phyloP scores from a whole-genome alignment of 1,140 invertebrate genomes.

The Diachasmimorpha longicaudata region DNA sequence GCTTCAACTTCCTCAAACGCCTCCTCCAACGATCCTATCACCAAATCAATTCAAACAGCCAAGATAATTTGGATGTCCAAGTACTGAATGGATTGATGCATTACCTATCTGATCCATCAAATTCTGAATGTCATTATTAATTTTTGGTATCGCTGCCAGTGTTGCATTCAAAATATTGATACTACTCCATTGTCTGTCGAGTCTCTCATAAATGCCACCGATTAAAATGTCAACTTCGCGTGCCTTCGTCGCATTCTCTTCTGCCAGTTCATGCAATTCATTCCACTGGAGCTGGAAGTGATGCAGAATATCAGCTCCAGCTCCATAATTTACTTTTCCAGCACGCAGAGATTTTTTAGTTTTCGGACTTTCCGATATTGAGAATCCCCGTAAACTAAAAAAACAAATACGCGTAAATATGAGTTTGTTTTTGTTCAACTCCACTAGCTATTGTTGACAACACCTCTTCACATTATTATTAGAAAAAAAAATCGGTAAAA shows the following conservation, averaged over 20 bases:
- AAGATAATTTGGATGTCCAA: too few relatives aligned
- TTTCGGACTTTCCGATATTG: conserved; percentile 45
- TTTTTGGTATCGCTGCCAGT: conserved; percentile 66
- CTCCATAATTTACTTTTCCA: conserved; percentile 63
- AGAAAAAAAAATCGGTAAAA: background rate
- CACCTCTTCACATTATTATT: background rate
- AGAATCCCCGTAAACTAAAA: conserved; percentile 54
- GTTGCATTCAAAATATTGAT: conserved; percentile 63
- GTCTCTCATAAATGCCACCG: conserved; percentile 62
- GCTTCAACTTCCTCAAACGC: conserved; percentile 71
- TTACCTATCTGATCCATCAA: conserved; percentile 68
- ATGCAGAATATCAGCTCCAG: conserved; percentile 66
- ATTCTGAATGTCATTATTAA: conserved; percentile 66
- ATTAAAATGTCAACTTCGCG: conserved; percentile 67
- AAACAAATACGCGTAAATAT: background rate
- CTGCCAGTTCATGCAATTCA: conserved; percentile 68
- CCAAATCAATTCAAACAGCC: background rate
- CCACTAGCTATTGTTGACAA: background rate
- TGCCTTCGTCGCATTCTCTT: conserved; percentile 69
- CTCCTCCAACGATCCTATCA: conserved; percentile 66
- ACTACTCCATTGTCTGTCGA: conserved; percentile 64
- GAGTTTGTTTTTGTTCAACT: conserved; percentile 1
- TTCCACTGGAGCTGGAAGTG: conserved; percentile 73
- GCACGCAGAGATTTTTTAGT: conserved; percentile 41
- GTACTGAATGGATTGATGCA: background rate